Conservation (phyloP, 2,797 vertebrate genomes). For the Staurois parvus region DNA sequence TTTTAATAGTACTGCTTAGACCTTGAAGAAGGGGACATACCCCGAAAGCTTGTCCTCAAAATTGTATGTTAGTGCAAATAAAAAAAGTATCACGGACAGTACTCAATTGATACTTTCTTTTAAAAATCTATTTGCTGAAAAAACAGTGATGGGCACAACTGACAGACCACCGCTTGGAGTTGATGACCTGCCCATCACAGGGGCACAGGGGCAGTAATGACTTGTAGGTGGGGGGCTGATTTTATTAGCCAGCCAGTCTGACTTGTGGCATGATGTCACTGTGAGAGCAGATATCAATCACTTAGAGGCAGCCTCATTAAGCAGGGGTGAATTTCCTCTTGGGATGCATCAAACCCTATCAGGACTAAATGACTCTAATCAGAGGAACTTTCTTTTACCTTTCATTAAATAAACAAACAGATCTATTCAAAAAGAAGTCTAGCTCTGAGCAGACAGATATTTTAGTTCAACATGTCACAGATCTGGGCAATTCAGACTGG, state of each 20-base stretch:
- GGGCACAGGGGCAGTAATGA: neutral
- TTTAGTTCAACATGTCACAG: neutral
- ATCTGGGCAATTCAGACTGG: too few species aligned
- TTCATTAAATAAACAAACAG: constrained; percentile 35
- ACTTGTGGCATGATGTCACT: constrained; percentile 47
- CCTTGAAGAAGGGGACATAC: too few species aligned
- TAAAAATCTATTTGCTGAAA: too few species aligned
- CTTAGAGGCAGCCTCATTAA: constrained; percentile 44
- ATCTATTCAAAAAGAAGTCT: neutral
- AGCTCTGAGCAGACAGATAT: neutral
- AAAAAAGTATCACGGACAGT: too few species aligned
- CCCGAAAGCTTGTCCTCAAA: too few species aligned
- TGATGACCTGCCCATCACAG: neutral
- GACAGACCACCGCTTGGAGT: neutral
- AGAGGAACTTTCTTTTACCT: constrained; percentile 7
- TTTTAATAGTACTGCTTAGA: too few species aligned
- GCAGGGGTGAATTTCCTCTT: constrained; percentile 38
- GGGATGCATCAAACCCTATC: constrained; percentile 39
- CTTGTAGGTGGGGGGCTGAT: constrained; percentile 30
- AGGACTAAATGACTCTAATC: constrained; percentile 18
- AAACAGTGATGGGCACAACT: too few species aligned
- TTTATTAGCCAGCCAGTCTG: constrained; percentile 12
- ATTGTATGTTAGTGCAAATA: too few species aligned
- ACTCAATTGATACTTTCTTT: too few species aligned
- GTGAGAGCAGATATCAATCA: constrained; percentile 45